A percentile compares a stretch with the other conserved stretches of the same genome.
Evolutionary conservation across 1,140 invertebrate species (phyloP).

Genomic region (Kradibia gibbosae): DNA sequence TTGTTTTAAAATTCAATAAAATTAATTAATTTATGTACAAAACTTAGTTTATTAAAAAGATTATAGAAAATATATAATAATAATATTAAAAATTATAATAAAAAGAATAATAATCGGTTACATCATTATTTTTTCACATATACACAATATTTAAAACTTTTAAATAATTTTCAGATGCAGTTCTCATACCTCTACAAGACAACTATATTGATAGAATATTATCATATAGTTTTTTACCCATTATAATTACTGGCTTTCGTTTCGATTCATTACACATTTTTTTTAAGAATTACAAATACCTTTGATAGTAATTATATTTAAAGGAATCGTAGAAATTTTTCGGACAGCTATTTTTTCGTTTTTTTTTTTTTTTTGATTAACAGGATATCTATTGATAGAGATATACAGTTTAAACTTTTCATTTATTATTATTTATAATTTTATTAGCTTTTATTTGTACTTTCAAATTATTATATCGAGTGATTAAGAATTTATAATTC

Average conservation of each 20-base stretch:
- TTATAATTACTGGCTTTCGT: no score
- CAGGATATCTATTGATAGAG: no score
- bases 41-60: constrained; percentile 67
- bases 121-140: constrained; percentile 30
- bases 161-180: neutral
- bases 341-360: neutral
- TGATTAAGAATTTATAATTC: neutral
- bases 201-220: neutral
- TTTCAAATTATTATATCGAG: no score
- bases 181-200: neutral
- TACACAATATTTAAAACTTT: constrained; percentile 29
- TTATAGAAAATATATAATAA: constrained; percentile 59
- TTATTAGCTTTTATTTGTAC: no score
- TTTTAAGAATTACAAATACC: neutral
- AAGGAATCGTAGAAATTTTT: neutral
- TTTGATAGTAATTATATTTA: neutral
- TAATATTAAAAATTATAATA: constrained; percentile 27
- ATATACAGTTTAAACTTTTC: no score
- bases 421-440: no score
- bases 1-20: neutral
- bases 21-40: constrained; percentile 55
- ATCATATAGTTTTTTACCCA: no score
- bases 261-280: no score
- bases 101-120: constrained; percentile 20
- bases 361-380: no score